phyloP scores from a whole-genome alignment of 37 sponge, comb jelly and placozoan species.

The Mnemiopsis leidyi region DNA sequence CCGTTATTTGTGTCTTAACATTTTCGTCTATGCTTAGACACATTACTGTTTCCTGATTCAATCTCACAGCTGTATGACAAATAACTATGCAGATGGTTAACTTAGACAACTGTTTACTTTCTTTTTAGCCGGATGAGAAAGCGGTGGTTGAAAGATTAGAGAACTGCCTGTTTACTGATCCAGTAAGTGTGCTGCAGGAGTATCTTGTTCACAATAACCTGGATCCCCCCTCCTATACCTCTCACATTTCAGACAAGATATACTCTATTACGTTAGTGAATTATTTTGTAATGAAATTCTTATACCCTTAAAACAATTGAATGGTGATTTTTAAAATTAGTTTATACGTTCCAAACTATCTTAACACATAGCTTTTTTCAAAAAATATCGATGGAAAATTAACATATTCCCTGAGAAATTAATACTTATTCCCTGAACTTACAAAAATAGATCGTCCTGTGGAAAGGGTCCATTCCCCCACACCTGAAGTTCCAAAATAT shows the following conservation, averaged over 20 bases:
- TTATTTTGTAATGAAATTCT: background rate
- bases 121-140: background rate
- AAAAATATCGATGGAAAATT: too few species aligned
- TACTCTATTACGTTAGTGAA: constrained; percentile 26
- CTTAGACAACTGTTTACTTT: too few species aligned
- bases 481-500: background rate
- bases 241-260: background rate
- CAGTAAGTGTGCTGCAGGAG: constrained; percentile 20
- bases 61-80: background rate
- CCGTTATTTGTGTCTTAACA: too few species aligned
- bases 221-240: background rate
- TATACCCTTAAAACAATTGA: too few species aligned
- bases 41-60: background rate
- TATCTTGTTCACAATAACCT: constrained; percentile 4
- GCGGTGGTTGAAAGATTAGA: background rate
- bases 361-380: too few species aligned
- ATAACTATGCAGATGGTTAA: too few species aligned
- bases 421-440: too few species aligned
- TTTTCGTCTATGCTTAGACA: too few species aligned
- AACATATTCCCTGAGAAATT: too few species aligned
- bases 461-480: background rate
- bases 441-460: too few species aligned
- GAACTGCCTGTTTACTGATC: constrained; percentile 5
- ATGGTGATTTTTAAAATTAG: too few species aligned
- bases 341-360: too few species aligned